phyloP scores from a whole-genome alignment of 2,797 vertebrate genomes.

The Gila robusta region DNA sequence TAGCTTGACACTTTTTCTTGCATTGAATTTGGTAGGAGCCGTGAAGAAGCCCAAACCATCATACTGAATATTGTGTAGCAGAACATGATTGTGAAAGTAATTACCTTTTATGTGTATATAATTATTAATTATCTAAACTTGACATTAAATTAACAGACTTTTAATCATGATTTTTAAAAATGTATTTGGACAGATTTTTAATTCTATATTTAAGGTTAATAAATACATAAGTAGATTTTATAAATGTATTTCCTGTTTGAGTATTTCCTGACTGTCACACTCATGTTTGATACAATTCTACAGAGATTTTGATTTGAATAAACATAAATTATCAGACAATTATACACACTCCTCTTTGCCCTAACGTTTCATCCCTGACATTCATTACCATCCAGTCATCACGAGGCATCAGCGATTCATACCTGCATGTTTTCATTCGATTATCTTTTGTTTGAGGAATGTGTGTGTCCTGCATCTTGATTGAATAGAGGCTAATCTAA shows the following conservation, averaged over 20 bases:
- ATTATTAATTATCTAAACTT: background rate
- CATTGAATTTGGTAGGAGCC: background rate
- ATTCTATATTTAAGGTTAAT: background rate
- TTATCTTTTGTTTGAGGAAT: conserved; percentile 42
- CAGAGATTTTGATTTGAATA: conserved; percentile 78
- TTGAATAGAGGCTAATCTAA: conserved; percentile 32
- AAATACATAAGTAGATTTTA: background rate
- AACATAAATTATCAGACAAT: conserved; percentile 84
- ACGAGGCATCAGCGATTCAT: conserved; percentile 18
- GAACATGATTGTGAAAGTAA: background rate
- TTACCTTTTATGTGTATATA: background rate
- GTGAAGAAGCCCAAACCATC: background rate
- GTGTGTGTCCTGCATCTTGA: conserved; percentile 38
- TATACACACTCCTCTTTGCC: conserved; percentile 72
- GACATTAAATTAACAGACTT: background rate
- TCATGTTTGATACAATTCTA: conserved; percentile 69
- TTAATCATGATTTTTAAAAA: background rate
- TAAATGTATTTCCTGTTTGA: background rate
- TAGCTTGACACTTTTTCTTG: conserved; percentile 47
- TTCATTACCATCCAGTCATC: conserved; percentile 36
- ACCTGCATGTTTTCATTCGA: conserved; percentile 40
- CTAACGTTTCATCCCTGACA: conserved; percentile 44
- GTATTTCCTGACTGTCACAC: conserved; percentile 57
- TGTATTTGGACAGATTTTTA: background rate
- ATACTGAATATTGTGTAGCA: background rate